Percentiles rank a stretch among this genome's conserved stretches.
phyloP scores from a whole-genome alignment of 1,140 invertebrate species.

The Colletes gigas region DNA sequence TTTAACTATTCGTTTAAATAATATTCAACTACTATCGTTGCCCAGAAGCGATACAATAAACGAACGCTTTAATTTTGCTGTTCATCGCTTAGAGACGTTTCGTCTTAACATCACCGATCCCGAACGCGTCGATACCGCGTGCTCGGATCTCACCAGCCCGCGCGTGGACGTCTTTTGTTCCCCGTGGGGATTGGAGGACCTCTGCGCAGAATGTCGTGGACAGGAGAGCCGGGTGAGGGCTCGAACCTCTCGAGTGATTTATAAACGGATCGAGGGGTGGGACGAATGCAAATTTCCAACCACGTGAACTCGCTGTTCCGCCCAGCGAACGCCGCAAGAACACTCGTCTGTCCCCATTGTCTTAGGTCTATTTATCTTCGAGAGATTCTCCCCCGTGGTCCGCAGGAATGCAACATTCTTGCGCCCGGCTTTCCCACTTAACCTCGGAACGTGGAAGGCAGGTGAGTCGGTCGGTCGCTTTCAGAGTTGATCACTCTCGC shows the following conservation, averaged over 20 bases:
- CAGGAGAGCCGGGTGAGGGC: conserved; percentile 26
- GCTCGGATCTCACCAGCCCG: not conserved
- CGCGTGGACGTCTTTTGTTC: conserved; percentile 14
- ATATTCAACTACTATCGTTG: no score
- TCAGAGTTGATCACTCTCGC: conserved; percentile 29
- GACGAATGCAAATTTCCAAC: conserved; percentile 72
- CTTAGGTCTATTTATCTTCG: conserved; percentile 71
- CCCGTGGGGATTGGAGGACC: conserved; percentile 1
- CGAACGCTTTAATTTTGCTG: not conserved
- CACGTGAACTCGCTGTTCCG: conserved; percentile 66
- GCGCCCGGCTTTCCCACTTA: conserved; percentile 55
- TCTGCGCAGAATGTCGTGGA: conserved; percentile 38
- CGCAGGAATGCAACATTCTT: conserved; percentile 54
- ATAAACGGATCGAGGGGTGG: conserved; percentile 67
- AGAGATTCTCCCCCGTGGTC: conserved; percentile 31
- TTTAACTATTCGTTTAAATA: no score
- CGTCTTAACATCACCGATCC: no score
- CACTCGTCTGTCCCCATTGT: conserved; percentile 65
- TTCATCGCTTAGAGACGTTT: not conserved
- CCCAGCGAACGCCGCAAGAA: conserved; percentile 44
- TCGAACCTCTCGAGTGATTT: conserved; percentile 64
- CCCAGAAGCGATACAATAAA: no score
- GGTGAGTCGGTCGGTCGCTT: conserved; percentile 42
- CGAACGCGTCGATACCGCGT: not conserved
- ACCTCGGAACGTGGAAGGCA: conserved; percentile 55